Percentiles rank a stretch among this genome's conserved stretches.
Evolutionary conservation across 2,888 invertebrate genomes (phyloP).

Genomic region (Lycophotia porphyrea): DNA sequence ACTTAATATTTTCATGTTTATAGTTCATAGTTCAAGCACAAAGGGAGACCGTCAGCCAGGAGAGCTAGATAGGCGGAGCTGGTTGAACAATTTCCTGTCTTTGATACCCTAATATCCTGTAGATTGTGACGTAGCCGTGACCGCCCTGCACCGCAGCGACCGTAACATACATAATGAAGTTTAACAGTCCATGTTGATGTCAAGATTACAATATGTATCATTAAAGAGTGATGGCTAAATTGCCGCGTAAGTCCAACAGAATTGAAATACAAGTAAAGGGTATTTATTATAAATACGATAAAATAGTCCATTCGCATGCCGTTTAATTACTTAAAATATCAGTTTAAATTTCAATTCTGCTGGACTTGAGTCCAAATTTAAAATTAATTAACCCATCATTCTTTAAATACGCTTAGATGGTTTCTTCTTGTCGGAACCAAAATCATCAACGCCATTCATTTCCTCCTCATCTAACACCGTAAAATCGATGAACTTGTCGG

Average conservation of each 20-base stretch:
- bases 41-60: slow-evolving; percentile 31
- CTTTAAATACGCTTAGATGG: slow-evolving; percentile 43
- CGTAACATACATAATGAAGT: slow-evolving; percentile 63
- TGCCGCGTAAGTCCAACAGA: neutral
- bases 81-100: slow-evolving; percentile 36
- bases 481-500: slow-evolving; percentile 76
- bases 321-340: neutral
- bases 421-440: slow-evolving; percentile 39
- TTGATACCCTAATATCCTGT: slow-evolving; percentile 1
- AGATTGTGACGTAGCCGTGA: slow-evolving; percentile 18
- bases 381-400: slow-evolving; percentile 3
- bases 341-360: neutral
- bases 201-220: slow-evolving; percentile 15
- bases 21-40: slow-evolving; percentile 26
- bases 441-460: slow-evolving; percentile 47
- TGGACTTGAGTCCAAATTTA: neutral
- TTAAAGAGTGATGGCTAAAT: slow-evolving; percentile 6
- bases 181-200: slow-evolving; percentile 35
- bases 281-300: neutral
- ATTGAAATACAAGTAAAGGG: neutral
- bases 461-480: slow-evolving; percentile 75
- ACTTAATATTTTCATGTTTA: slow-evolving; percentile 10
- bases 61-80: slow-evolving; percentile 52
- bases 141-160: slow-evolving; percentile 47
- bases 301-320: neutral